These are phyloP conservation scores for Mesochorus sp. DNA, from an alignment of 2,888 invertebrate species.

Conservation along the genomic window DNA sequence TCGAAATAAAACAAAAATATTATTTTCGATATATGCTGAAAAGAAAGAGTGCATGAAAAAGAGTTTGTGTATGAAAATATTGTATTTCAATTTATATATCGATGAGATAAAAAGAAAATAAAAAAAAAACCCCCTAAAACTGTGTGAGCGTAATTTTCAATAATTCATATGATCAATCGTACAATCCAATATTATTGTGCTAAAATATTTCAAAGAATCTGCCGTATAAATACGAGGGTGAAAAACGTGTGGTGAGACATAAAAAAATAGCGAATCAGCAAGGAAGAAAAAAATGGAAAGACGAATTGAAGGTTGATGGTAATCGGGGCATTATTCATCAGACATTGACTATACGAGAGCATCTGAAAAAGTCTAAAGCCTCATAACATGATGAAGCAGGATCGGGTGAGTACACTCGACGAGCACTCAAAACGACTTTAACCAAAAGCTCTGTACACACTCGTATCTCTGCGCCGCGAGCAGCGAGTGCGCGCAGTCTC, in stretches of 20 bases:
- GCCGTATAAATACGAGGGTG: too few species aligned
- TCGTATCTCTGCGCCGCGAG: background rate
- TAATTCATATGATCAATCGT: too few species aligned
- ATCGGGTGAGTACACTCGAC: background rate
- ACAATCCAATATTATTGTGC: too few species aligned
- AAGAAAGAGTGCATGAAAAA: background rate
- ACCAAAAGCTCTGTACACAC: conserved; percentile 19
- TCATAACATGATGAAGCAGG: background rate
- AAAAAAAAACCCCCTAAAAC: background rate
- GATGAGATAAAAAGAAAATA: background rate
- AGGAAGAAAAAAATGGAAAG: too few species aligned
- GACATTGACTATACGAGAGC: background rate
- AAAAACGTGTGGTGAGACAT: too few species aligned
- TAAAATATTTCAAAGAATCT: too few species aligned
- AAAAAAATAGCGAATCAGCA: too few species aligned
- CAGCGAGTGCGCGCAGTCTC: background rate
- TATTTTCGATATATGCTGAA: conserved; percentile 33
- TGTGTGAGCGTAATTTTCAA: too few species aligned
- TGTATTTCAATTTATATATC: conserved; percentile 14
- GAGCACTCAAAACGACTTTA: conserved; percentile 13
- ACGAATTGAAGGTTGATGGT: background rate
- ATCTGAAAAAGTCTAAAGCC: background rate
- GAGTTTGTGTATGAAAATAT: conserved; percentile 33
- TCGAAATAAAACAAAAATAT: conserved; percentile 33
- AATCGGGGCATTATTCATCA: background rate